Percentiles rank a stretch among this genome's conserved stretches.
phyloP scores from a whole-genome alignment of 2,113 vertebrate species.

The Takifugu bimaculatus region DNA sequence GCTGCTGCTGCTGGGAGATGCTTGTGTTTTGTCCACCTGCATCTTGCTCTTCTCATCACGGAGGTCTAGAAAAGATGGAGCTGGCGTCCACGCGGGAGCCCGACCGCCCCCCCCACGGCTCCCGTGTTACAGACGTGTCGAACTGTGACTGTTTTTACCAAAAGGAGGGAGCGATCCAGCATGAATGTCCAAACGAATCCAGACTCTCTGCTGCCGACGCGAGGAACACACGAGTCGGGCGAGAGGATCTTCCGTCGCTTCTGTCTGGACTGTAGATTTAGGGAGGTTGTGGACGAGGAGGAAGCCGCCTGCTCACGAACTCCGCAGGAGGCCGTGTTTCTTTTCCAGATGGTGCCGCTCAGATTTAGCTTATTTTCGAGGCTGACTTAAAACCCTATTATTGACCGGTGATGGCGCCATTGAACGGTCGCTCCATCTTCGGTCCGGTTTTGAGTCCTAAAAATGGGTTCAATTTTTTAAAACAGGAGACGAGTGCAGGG shows the following conservation, averaged over 20 bases:
- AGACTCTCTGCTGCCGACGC: background rate
- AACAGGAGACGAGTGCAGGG: too few species aligned
- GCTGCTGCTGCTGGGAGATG: conserved; percentile 33
- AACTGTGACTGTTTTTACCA: conserved; percentile 29
- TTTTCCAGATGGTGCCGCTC: too few species aligned
- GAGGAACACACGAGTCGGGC: background rate
- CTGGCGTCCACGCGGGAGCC: conserved; percentile 5
- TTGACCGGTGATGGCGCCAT: background rate
- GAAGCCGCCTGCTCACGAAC: conserved; percentile 6
- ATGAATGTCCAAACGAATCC: conserved; percentile 13
- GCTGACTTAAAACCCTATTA: background rate
- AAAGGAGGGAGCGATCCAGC: conserved; percentile 22
- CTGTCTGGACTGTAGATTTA: conserved; percentile 29
- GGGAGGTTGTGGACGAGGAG: background rate
- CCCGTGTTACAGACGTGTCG: conserved; percentile 1
- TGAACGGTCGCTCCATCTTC: too few species aligned
- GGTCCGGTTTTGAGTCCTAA: too few species aligned
- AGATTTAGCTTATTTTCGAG: background rate
- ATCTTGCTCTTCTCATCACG: conserved; percentile 20
- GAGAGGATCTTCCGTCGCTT: conserved; percentile 6
- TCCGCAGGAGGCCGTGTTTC: too few species aligned
- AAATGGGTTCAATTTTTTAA: too few species aligned
- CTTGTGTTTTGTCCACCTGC: conserved; percentile 1
- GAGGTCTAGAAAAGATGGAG: background rate
- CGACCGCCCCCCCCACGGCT: conserved; percentile 6